Base-by-base conservation (phyloP, 2,888 invertebrate species). In the Hemicrepidius hirtus region DNA sequence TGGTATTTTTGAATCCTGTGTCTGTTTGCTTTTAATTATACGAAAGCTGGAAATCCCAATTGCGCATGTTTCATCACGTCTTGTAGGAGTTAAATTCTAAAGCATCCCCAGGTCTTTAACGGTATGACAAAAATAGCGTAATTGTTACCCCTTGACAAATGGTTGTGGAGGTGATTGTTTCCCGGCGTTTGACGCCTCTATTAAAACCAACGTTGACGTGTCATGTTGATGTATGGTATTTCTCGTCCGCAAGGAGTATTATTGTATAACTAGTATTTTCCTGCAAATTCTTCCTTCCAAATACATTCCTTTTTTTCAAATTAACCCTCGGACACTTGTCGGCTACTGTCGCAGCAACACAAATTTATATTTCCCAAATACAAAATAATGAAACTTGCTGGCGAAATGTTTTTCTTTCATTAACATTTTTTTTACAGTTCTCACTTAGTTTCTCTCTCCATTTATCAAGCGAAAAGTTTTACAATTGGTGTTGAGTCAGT, bases 111-210 rank as follows among this genome's bases (percentile, higher is more conserved):
- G 35, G 40, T 55, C 53, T 66, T 57, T 60, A 49, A 50, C 55
- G 57, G 57, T 21, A 57, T 57, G 41, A 66, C 66, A 53, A 55
- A 66, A 66, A 66, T 66, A 66, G 55, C 66, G 44, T 66, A 66
- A 68, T 59, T 68, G 68, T 68, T 68, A 68, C 32, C 46, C 44
- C 49, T 59, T 68, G 68, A 68, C 68, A 68, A 68, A 68, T 68
- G 59, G 68, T 60, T 60, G 68, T 46, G 41, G 55, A 60, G 59
- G 60, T 60, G 68, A 68, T 68, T 68, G 60, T 68, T 68, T 68
- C 59, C 49, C 50, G 57, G 46, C 55, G 32, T 59, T 59, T 46
- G 68, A 66, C 68, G 59, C 46, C 55, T 68, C 68, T 68, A 68
- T 59, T 68, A 68, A 57, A 59, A 68, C 68, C 57, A 18, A 67